A percentile compares a stretch with the other conserved stretches of the same genome.
These are phyloP conservation scores for Agonopterix subpropinquella DNA, from an alignment of 2,888 invertebrate genomes.

Conservation along the genomic window DNA sequence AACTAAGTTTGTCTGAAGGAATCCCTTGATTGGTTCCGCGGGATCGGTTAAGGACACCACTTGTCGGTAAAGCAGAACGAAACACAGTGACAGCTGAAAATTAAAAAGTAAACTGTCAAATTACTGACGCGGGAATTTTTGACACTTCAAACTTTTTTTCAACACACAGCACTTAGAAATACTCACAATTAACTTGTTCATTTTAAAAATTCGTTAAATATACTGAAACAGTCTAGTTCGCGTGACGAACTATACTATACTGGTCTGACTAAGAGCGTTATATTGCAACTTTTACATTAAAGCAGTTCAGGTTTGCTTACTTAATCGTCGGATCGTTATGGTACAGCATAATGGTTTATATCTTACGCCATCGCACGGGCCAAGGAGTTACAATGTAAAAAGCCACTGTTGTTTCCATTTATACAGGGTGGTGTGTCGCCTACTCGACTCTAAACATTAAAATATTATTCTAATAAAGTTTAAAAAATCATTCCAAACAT, in stretches of 20 bases:
- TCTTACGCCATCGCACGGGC: conserved; percentile 18
- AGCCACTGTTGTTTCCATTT: background rate
- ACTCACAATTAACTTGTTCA: conserved; percentile 41
- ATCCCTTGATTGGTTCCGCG: conserved; percentile 41
- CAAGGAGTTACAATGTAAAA: background rate
- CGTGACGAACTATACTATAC: conserved; percentile 23
- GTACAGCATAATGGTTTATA: conserved; percentile 17
- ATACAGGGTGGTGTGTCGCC: too few relatives aligned
- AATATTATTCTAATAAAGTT: too few relatives aligned
- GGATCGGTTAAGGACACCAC: conserved; percentile 21
- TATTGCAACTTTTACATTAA: conserved; percentile 60
- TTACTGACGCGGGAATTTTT: conserved; percentile 12
- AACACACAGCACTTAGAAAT: background rate
- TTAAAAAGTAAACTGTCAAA: conserved; percentile 22
- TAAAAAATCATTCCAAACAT: too few relatives aligned
- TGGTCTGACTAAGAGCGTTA: conserved; percentile 23
- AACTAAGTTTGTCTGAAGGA: conserved; percentile 70
- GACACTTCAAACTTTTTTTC: background rate
- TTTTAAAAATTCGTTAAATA: conserved; percentile 16
- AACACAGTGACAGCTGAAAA: conserved; percentile 40
- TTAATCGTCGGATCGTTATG: conserved; percentile 19
- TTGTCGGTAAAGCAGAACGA: conserved; percentile 32
- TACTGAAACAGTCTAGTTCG: conserved; percentile 13
- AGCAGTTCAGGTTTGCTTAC: conserved; percentile 43
- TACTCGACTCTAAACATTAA: too few relatives aligned